A percentile compares a stretch with the other conserved stretches of the same genome.
phyloP scores from a whole-genome alignment of 2,888 invertebrate species.

The Peribatodes rhomboidaria region DNA sequence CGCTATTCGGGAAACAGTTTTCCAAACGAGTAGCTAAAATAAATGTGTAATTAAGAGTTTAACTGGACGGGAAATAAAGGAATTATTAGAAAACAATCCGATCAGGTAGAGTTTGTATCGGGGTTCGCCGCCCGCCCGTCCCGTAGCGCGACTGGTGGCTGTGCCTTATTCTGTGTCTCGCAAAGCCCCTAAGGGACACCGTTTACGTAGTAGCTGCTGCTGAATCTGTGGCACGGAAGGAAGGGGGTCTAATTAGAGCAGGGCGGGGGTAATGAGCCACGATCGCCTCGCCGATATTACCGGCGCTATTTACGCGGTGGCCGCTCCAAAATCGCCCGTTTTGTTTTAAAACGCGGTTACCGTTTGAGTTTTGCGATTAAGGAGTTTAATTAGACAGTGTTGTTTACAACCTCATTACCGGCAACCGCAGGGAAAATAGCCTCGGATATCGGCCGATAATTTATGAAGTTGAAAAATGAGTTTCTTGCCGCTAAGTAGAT shows the following conservation, averaged over 20 bases:
- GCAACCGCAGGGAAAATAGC: conserved; percentile 75
- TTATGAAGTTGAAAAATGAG: conserved; percentile 84
- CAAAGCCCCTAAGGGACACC: conserved; percentile 32
- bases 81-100: conserved; percentile 85
- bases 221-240: conserved; percentile 52
- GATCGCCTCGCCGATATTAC: conserved; percentile 85
- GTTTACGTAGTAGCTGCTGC: conserved; percentile 26
- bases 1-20: conserved; percentile 38
- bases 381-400: conserved; percentile 86
- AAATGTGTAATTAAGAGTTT: conserved; percentile 73
- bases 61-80: conserved; percentile 79
- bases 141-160: conserved; percentile 13
- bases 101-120: conserved; percentile 53
- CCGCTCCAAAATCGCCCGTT: conserved; percentile 85
- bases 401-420: conserved; percentile 86
- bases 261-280: conserved; percentile 84
- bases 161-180: conserved; percentile 21
- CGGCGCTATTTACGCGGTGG: conserved; percentile 84
- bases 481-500: conserved; percentile 73
- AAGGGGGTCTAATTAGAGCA: conserved; percentile 81
- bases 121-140: conserved; percentile 35
- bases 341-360: conserved; percentile 85
- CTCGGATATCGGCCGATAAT: conserved; percentile 81
- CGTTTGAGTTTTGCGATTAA: conserved; percentile 87
- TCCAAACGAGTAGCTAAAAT: conserved; percentile 63